Evolutionary conservation across 2,888 invertebrate genomes (phyloP), one percentile per base, ranked within the genome.

Genomic region (Stictocephala bisonia): DNA sequence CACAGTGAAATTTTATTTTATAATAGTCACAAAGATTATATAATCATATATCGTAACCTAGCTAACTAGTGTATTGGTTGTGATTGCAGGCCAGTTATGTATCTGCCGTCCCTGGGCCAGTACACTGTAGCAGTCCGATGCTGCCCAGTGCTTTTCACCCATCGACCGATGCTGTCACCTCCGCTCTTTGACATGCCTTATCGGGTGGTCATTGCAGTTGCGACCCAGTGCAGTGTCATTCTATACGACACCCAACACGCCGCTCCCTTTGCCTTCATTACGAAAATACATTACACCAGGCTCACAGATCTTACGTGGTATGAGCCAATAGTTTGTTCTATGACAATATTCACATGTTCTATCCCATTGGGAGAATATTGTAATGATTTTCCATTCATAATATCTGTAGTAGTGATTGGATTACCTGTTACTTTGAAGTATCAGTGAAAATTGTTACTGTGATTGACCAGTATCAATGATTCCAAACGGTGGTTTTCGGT

Each of bases 171-270:
- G 64, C 27, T 40, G 6, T 69, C 60, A 22, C 79, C 82, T 7
- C 83, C 89, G 1, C 82, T 88, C 13, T 84, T 92, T 76, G 83
- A 88, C 11, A 83, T 93, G 48, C 91, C 91, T 0, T 93, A 93
- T 82, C 88, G 98, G 74, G 89, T 95, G 86, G 86, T 99, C 72
- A 94, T 97, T 83, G 98, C 98, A 0, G 91, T 98, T 13, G 96
- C 94, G 20, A 96, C 97, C 0, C 91, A 93, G 79, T 92, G 93
- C 79, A 91, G 94, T 26, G 90, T 99, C 31, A 86, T 94, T 72
- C 85, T 97, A 44, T 96, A 95, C 82, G 96, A 97, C 81, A 95
- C 95, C 0, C 95, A 96, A 83, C 94, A 95, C 81, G 82, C 85
- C 2, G 85, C 88, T 40, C 96, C 96, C 0, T 90, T 97, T 83